Base-by-base conservation (phyloP, 2,888 invertebrate genomes). In the Nudaria mundana region DNA sequence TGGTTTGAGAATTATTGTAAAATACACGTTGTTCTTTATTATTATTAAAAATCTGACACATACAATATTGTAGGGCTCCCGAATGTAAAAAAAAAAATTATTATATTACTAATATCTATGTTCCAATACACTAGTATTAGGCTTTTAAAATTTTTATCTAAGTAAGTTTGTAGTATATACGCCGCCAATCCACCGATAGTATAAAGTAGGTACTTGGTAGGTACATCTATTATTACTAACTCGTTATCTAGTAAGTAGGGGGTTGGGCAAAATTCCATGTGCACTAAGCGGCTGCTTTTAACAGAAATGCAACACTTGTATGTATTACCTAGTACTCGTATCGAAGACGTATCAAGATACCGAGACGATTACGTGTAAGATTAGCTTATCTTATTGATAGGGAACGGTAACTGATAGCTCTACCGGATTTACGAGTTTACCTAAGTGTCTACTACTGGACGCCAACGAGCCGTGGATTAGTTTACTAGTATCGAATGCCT, bases 351-450 rank as follows among this genome's bases (percentile, higher is more conserved):
- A 16, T 24, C 22, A 24, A 30, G 36, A 37, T 37, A 37, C 15
- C 30, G 16, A n/a, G 10, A 3, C 14, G 25, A 35, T 35, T 29
- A 29, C 28, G n/a, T 10, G n/a, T 1, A 12, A 20, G 28, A 28
- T 28, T 29, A 35, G 35, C 29, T 36, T 36, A 36, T 36, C 36
- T 35, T 14, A 7, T 20, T 20, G 35, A 35, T 35, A 35, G 20
- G 12, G 20, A 14, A 14, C 11, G 10, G 20, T 35, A 15, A 35
- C 22, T 10, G 28, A 28, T 29, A 29, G n/a, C n/a, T 20, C 12
- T 29, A 28, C 20, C 12, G 28, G 5, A 14, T 28, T 28, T 16
- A 12, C 10, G 32, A 10, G 32, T 32, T 32, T 15, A 32, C 15
- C 14, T 32, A 26, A 16, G 8, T 16, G 8, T 13, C 24, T 33